Evolutionary conservation across 1,140 invertebrate genomes (phyloP).

Genomic region (Adelges cooleyi): DNA sequence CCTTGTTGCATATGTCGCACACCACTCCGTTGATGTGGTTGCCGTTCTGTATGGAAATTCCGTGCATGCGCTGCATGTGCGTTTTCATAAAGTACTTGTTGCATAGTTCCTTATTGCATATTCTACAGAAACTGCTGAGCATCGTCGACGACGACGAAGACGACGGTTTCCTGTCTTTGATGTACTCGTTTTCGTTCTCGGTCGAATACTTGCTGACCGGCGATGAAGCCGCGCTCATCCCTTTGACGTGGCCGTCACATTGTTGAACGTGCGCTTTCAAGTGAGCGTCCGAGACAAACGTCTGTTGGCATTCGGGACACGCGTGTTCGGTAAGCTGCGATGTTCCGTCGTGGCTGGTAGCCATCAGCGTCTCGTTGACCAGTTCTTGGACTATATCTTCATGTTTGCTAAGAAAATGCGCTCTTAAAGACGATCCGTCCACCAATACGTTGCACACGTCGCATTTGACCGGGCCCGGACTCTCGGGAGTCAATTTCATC

Average conservation of each 20-base stretch:
- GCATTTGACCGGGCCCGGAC: not conserved
- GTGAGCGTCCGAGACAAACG: not conserved
- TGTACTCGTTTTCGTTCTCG: not conserved
- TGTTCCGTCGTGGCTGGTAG: not conserved
- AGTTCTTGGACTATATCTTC: not conserved
- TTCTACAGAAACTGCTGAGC: conserved; percentile 88
- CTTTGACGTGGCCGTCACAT: not conserved
- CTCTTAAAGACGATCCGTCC: not conserved
- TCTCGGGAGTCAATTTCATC: too few species aligned
- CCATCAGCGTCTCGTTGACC: not conserved
- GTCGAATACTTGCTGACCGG: not conserved
- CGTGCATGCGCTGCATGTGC: conserved; percentile 99
- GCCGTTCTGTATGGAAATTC: conserved; percentile 86
- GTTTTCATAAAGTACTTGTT: conserved; percentile 99
- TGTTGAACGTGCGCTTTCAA: not conserved
- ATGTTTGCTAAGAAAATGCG: not conserved
- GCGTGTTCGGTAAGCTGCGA: not conserved
- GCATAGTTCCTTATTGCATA: conserved; percentile 98
- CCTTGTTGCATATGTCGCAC: conserved; percentile 95
- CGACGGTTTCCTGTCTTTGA: not conserved
- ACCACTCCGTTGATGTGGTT: conserved; percentile 83
- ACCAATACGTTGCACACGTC: not conserved
- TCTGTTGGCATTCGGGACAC: not conserved
- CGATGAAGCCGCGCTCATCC: not conserved
- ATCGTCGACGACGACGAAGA: conserved; percentile 39